Base-by-base conservation (phyloP, 2,888 invertebrate species). In the Apodemia hepburni region DNA sequence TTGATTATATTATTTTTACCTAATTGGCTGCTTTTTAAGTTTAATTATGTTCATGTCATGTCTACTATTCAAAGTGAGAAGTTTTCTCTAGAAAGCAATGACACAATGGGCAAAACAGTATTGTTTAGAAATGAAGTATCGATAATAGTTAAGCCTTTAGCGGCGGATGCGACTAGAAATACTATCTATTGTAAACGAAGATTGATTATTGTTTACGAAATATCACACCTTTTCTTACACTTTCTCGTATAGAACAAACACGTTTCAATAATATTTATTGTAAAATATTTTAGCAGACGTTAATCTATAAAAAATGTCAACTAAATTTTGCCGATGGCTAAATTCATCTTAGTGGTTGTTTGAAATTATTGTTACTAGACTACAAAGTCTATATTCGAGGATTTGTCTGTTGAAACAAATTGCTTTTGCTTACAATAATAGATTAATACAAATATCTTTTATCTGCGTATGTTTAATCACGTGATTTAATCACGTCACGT, bases 51-150 rank as follows among this genome's bases (percentile, higher is more conserved):
- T 12, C 4, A 38, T 38, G 12, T 38, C 51, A 51, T 51, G 51
- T 51, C 51, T 51, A 51, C 22, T 22, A 12, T 27, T 9, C 6
- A 12, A 9, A 27, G 6, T 8, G 22, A 54, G 9, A 27, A 54
- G 54, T 54, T 27, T 54, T 54, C 42, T 74, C 78, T 85, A 82
- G 87, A 88, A 87, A 88, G 87, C 81, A 69, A 67, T 69, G 60
- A 65, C 69, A 84, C 84, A 84, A 85, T 82, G 71, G 73, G 71
- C 70, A 67, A 72, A 75, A 76, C 73, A 75, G 77, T 78, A 82
- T 81, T 80, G 78, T 83, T 82, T 79, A 78, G 78, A 75, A 78
- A 84, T 75, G 73, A 71, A 71, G 72, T 75, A 78, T 80, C 77
- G 76, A 80, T 82, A 78, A 75, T 75, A 73, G 75, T 78, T 75